phyloP scores from a whole-genome alignment of 2,113 vertebrate genomes.

The Phalacrocorax aristotelis region DNA sequence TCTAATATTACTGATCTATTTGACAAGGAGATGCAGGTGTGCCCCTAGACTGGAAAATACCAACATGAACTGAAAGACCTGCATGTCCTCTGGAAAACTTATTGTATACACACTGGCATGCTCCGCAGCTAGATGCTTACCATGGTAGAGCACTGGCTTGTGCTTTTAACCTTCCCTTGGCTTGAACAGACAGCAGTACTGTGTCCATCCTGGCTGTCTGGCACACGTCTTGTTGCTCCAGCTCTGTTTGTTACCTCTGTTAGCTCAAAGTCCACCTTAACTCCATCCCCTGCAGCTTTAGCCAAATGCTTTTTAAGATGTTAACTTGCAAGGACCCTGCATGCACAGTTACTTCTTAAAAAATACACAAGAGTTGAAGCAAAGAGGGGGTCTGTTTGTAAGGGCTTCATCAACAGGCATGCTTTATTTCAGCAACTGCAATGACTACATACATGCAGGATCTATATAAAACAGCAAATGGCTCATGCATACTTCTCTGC shows the following conservation, averaged over 20 bases:
- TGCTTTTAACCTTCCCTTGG: neutral
- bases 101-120: neutral
- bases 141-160: neutral
- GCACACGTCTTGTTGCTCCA: neutral
- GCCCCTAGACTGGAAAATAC: neutral
- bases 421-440: neutral
- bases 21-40: constrained; percentile 24
- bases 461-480: neutral
- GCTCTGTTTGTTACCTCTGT: neutral
- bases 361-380: neutral
- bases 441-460: neutral
- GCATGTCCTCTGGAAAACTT: neutral
- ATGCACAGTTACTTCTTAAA: neutral
- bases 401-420: neutral
- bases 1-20: constrained; percentile 25
- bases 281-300: neutral
- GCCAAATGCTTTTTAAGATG: neutral
- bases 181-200: neutral
- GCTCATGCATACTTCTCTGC: neutral
- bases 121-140: neutral
- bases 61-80: neutral
- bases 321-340: neutral
- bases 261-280: neutral
- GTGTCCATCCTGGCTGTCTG: neutral
- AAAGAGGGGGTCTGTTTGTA: neutral